Evolutionary conservation across 2,888 invertebrate genomes (phyloP).

Genomic region (Idaea aversata): DNA sequence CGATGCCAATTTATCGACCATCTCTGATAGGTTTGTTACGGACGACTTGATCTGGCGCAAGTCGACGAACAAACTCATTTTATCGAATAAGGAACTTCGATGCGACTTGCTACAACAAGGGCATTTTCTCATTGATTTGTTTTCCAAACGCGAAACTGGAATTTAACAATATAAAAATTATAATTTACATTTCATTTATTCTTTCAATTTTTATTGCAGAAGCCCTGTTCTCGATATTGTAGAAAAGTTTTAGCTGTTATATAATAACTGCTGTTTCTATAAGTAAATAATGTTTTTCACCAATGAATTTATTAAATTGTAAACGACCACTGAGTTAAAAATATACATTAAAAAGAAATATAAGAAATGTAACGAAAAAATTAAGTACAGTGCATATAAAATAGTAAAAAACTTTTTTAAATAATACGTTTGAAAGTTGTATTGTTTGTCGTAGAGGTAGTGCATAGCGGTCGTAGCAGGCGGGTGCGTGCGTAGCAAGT

Average conservation of each 20-base stretch:
- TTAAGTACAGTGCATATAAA: background rate
- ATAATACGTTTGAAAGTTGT: background rate
- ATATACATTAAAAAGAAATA: background rate
- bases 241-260: background rate
- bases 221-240: background rate
- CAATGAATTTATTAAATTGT: background rate
- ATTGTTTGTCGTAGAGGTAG: slow-evolving; percentile 17
- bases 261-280: background rate
- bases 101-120: slow-evolving; percentile 23
- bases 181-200: background rate
- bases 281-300: background rate
- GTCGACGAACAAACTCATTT: slow-evolving; percentile 76
- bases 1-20: slow-evolving; percentile 73
- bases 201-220: background rate
- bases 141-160: slow-evolving; percentile 13
- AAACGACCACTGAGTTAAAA: background rate
- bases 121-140: slow-evolving; percentile 31
- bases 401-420: background rate
- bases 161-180: slow-evolving; percentile 9
- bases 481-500: slow-evolving; percentile 60
- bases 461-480: slow-evolving; percentile 23
- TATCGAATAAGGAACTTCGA: slow-evolving; percentile 27
- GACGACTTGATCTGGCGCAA: slow-evolving; percentile 74
- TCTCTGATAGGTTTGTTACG: slow-evolving; percentile 71
- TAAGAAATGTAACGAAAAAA: background rate